Conservation (phyloP, 2,797 vertebrate species). For the Propithecus deckenii region DNA sequence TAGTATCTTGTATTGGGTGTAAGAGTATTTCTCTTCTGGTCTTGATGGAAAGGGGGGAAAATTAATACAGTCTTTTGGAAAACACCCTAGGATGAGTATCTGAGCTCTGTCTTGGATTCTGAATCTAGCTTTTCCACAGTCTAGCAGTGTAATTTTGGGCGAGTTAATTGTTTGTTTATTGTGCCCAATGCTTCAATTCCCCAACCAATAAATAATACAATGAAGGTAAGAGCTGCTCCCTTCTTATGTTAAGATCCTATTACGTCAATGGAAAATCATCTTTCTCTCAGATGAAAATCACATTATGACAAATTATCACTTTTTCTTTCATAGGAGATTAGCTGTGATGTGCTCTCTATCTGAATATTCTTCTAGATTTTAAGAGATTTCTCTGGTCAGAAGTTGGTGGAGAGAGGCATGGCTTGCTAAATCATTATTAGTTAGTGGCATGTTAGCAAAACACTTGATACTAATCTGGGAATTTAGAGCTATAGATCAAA, state of each 20-base stretch:
- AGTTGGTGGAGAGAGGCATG: not conserved
- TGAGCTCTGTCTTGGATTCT: not conserved
- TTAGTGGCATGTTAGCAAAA: not conserved
- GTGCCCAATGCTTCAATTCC: not conserved
- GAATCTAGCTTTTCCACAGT: not conserved
- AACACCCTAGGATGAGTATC: not conserved
- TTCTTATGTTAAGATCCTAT: not conserved
- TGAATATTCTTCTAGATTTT: constrained; percentile 6
- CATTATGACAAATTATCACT: not conserved
- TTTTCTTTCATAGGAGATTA: not conserved
- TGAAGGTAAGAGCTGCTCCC: not conserved
- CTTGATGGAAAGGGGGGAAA: not conserved
- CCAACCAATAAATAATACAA: constrained; percentile 21
- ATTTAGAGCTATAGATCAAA: constrained; percentile 6
- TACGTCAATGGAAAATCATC: not conserved
- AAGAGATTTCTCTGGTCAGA: not conserved
- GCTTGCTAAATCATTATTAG: not conserved
- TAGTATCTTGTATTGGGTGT: not conserved
- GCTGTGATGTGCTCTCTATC: not conserved
- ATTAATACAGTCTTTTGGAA: not conserved
- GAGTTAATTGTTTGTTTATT: not conserved
- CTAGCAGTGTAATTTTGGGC: not conserved
- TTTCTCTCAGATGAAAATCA: constrained; percentile 22
- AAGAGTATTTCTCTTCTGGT: not conserved
- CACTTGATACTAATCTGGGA: not conserved